Base-by-base conservation (phyloP, 2,888 invertebrate species). In the Erebia ligea region DNA sequence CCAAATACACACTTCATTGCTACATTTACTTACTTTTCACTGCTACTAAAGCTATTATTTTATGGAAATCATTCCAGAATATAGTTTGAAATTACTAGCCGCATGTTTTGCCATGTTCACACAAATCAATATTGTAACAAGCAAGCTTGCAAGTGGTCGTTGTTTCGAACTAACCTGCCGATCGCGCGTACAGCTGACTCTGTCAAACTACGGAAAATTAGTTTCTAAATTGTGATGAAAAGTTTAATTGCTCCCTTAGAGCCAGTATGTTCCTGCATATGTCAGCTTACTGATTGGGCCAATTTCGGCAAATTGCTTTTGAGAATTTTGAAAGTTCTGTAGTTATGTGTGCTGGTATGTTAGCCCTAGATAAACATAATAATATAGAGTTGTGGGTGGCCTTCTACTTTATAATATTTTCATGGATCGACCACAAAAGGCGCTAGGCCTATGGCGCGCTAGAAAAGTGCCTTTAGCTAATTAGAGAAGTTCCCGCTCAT, bases 211-310 rank as follows among this genome's bases (percentile, higher is more conserved):
- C 84, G 83, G 88, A 85, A 91, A 92, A 91, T 92, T 92, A 90
- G 91, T 92, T 91, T 83, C 85, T 79, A 77, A 88, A 89, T 90
- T 89, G 83, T 83, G 88, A 87, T 89, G 89, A 89, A 90, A 92
- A 92, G 90, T 92, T 92, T 92, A 92, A 92, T 92, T 92, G 91
- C 87, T 88, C 90, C 82, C 85, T 89, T 88, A 85, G 83, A 87
- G 86, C 87, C 89, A 89, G 88, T 89, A 86, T 88, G 87, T 88
- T 86, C 81, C 76, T 78, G 84, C 79, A 82, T 79, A 81, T 82
- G 86, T 84, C 86, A 81, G 83, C 81, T 85, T 82, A 81, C 75
- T 74, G 70, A 71, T 73, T 67, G 67, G 73, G 76, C 80, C 78
- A 66, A 62, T 19, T 62, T 62, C 11, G 48, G 45, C 13, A 62